phyloP scores from a whole-genome alignment of 2,888 invertebrate species.

The Miltochrista miniata region DNA sequence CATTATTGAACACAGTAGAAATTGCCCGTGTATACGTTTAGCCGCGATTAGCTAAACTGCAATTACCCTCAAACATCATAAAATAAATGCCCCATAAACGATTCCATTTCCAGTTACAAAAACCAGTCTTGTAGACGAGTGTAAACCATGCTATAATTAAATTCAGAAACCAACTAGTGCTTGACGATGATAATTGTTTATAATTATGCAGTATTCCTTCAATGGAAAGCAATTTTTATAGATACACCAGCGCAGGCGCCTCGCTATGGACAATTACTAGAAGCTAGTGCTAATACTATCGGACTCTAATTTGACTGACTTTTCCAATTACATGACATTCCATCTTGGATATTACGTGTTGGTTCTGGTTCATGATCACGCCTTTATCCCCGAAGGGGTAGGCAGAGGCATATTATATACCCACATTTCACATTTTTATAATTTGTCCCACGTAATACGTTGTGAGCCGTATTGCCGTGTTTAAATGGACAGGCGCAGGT shows the following conservation, averaged over 20 bases:
- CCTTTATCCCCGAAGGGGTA: too few relatives aligned
- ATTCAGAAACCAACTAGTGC: slow-evolving; percentile 49
- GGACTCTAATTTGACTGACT: too few relatives aligned
- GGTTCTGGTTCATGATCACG: too few relatives aligned
- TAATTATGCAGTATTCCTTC: slow-evolving; percentile 51
- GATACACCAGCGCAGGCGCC: slow-evolving; percentile 4
- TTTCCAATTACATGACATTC: too few relatives aligned
- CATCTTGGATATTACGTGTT: too few relatives aligned
- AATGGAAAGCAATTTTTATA: slow-evolving; percentile 53
- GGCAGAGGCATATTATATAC: too few relatives aligned
- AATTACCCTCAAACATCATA: not conserved
- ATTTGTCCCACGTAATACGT: too few relatives aligned
- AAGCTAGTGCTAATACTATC: not conserved
- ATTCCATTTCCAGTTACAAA: slow-evolving; percentile 1
- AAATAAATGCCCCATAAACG: slow-evolving; percentile 13
- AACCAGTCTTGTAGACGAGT: slow-evolving; percentile 23
- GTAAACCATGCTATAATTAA: slow-evolving; percentile 43
- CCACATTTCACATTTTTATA: too few relatives aligned
- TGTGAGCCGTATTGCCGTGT: too few relatives aligned
- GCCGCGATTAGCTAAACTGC: not conserved
- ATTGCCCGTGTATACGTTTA: not conserved
- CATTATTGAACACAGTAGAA: too few relatives aligned
- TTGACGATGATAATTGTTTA: slow-evolving; percentile 53
- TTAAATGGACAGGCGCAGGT: too few relatives aligned
- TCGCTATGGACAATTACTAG: slow-evolving; percentile 8